Conservation (phyloP, 2,797 vertebrate species). For the Molothrus aeneus region DNA sequence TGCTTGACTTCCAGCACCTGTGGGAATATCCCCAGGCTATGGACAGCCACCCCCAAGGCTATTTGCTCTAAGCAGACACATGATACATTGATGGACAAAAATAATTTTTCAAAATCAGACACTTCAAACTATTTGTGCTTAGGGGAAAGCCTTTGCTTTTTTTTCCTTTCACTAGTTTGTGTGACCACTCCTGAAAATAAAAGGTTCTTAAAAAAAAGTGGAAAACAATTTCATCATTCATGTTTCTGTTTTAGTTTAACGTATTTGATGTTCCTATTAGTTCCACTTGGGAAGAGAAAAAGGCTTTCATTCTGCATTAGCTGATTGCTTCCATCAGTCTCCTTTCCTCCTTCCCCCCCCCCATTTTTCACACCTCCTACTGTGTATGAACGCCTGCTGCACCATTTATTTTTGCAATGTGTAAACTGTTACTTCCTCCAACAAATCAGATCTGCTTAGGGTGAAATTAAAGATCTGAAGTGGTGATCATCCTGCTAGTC, state of each 20-base stretch:
- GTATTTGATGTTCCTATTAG: conserved; percentile 62
- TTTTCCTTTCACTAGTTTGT: neutral
- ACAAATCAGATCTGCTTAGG: conserved; percentile 60
- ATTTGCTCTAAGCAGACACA: neutral
- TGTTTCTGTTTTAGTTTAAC: conserved; percentile 55
- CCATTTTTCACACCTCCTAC: conserved; percentile 73
- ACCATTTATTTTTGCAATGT: conserved; percentile 62
- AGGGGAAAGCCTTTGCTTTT: neutral
- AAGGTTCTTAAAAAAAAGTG: neutral
- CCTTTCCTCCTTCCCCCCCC: neutral
- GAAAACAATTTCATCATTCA: neutral
- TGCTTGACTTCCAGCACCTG: neutral
- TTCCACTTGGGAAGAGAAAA: conserved; percentile 57
- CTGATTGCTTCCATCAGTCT: conserved; percentile 66
- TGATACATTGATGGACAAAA: neutral
- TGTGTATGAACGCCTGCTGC: conserved; percentile 45
- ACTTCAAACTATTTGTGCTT: neutral
- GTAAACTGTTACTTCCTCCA: conserved; percentile 73
- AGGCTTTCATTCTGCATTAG: conserved; percentile 56
- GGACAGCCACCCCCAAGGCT: neutral
- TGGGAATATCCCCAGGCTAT: neutral
- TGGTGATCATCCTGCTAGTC: conserved; percentile 32
- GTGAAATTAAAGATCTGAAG: conserved; percentile 60
- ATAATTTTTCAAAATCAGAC: neutral
- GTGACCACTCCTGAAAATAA: neutral